Conservation (phyloP, 2,797 vertebrate species). For the Denticeps clupeoides region DNA sequence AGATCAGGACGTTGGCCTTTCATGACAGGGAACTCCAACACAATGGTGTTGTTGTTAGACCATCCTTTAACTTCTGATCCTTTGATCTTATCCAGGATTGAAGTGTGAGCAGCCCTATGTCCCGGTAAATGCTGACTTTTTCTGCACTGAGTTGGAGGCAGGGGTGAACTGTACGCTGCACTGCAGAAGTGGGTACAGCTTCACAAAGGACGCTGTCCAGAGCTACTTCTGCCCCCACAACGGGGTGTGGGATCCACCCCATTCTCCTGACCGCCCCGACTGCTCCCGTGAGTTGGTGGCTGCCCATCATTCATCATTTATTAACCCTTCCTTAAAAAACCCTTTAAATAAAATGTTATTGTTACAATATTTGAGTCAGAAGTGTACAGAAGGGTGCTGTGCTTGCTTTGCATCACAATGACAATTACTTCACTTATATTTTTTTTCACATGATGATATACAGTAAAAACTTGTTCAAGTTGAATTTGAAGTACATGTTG, state of each 20-base stretch:
- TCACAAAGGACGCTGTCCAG: constrained; percentile 76
- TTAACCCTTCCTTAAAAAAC: too few relatives aligned
- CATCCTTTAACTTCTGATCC: neutral
- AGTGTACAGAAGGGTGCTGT: too few relatives aligned
- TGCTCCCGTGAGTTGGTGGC: constrained; percentile 89
- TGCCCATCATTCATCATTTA: too few relatives aligned
- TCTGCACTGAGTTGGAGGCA: constrained; percentile 63
- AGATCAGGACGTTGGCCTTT: too few relatives aligned
- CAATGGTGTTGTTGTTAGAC: too few relatives aligned
- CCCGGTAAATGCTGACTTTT: constrained; percentile 79
- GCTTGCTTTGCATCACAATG: too few relatives aligned
- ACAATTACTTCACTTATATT: neutral
- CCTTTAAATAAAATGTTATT: too few relatives aligned
- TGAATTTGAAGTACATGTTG: neutral
- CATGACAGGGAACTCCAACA: too few relatives aligned
- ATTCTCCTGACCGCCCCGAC: constrained; percentile 73
- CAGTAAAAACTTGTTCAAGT: neutral
- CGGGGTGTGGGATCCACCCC: constrained; percentile 80
- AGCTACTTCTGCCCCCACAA: constrained; percentile 81
- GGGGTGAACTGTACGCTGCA: constrained; percentile 81
- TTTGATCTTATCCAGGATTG: constrained; percentile 57
- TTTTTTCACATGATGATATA: neutral
- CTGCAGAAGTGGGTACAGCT: constrained; percentile 82
- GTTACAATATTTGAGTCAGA: too few relatives aligned
- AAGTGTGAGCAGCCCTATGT: constrained; percentile 78